These are phyloP conservation scores for Imbricaverruca yamaguchii DNA, from an alignment of 2,888 invertebrate species.

Conservation along the genomic window DNA sequence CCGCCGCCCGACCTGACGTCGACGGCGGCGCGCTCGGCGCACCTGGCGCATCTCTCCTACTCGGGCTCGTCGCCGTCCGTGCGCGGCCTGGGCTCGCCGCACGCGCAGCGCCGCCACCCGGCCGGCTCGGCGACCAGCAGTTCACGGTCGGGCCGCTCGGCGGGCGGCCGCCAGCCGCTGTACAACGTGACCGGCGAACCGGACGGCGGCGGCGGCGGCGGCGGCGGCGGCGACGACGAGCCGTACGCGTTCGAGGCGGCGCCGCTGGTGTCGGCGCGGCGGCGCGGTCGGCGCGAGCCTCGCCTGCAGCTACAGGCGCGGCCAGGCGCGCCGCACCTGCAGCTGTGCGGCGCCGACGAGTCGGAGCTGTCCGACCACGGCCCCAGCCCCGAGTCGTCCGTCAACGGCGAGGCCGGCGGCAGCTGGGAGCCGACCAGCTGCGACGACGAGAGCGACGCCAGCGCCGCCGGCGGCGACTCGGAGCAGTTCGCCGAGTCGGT, in stretches of 20 bases:
- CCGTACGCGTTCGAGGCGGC: neutral
- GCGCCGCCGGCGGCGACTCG: neutral
- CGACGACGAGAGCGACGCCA: neutral
- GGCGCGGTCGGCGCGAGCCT: neutral
- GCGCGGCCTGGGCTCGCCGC: conserved; percentile 7
- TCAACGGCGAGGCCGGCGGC: conserved; percentile 16
- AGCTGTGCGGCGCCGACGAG: conserved; percentile 15
- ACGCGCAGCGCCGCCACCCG: conserved; percentile 6
- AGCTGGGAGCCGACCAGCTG: conserved; percentile 18
- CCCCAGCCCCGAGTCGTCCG: neutral
- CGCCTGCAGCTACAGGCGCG: conserved; percentile 8
- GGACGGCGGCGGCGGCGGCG: neutral
- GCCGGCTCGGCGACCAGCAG: neutral
- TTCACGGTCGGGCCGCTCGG: conserved; percentile 2
- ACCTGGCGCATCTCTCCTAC: neutral
- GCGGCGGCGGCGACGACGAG: neutral
- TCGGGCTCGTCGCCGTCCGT: neutral
- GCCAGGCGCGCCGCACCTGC: neutral
- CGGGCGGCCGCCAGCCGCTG: conserved; percentile 14
- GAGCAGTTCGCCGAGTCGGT: neutral
- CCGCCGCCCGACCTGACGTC: neutral
- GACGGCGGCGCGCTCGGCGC: neutral
- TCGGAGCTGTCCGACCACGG: neutral
- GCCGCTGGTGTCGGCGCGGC: neutral
- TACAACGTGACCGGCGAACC: conserved; percentile 3